Base-by-base conservation (phyloP, 1,140 invertebrate species). In the Sycophaga agraensis region DNA sequence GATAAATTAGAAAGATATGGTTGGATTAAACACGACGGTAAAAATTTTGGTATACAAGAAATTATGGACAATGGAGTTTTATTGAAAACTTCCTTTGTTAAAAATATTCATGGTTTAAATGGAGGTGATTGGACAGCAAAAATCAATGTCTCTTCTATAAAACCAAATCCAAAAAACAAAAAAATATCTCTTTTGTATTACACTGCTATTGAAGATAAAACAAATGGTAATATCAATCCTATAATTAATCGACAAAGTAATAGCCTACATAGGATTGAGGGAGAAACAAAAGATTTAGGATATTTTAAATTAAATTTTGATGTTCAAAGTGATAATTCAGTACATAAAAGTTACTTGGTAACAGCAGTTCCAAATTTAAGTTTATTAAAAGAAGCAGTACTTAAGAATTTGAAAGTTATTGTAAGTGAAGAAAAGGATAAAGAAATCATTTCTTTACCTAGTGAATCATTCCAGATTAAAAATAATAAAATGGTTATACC, bases 71-170 rank as follows among this genome's bases (percentile, higher is more conserved):
- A 86, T 12, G 85, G 87, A 8, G 88, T 91, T 57, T 83, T 84
- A 28, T 75, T 99, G 2, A 87, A 84, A 64, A 98, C 96, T 0
- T 90, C 91, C 3, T 99, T 97, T 81, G 86, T 99, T 0, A 98
- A 97, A 78, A 85, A 85, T 59, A 78, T 83, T 0, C 91, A 90
- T 0, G 92, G 91, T 8, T 77, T 82, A 35, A 85, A 92, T 73
- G 94, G 94, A 4, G 94, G 94, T 0, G 94, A 98, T 72, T 99
- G 96, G 95, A 93, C 94, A 2, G 90, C 91, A 1, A 84, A 91
- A 66, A 89, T 98, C 45, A 84, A 84, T 59, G 87, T 93, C 0
- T 84, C 86, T 40, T 66, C 74, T 31, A 68, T 77, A 28, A 77
- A 83, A 57, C 61, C 70, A 55, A 67, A 69, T 43, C 51, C 65